Evolutionary conservation across 2,888 invertebrate species (phyloP), one percentile per base, ranked within the genome.

Genomic region (Aspidiotus destructor): DNA sequence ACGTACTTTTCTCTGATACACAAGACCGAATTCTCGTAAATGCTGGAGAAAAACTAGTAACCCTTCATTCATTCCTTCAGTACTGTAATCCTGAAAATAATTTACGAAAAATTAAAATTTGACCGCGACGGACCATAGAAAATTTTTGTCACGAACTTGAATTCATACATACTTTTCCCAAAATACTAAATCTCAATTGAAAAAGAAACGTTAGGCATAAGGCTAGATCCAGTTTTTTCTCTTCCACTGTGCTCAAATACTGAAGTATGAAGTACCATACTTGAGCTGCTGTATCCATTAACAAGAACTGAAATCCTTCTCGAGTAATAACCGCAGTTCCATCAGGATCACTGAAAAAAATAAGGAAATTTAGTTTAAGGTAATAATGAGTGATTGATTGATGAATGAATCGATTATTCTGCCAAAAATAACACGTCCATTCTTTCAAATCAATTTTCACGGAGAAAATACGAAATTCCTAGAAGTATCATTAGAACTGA

Each of bases 181-280:
- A 82, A 0, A 92, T 92, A 70, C 93, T 92, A 78, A 97, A 96
- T 78, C 93, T 94, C 69, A 97, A 83, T 79, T 96, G 95, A 77
- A 97, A 96, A n/a, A 98, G 79, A 80, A 97, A 95, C 11, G 92
- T 90, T 53, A 98, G 82, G 77, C 95, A 96, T 76, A 95, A 94
- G 0, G 92, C 90, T 2, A 96, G 82, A 77, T 89, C 88, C 72
- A 95, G 81, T 10, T 89, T 91, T 71, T 92, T 81, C 73, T 87
- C 86, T 79, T 92, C 89, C 8, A 94, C 91, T 0, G 94, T 94
- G 75, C 94, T 93, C 71, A 98, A 80, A 79, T 97, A 97, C 77
- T 96, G 94, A 41, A 97, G 84, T 75, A 99, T 87, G 79, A 99
- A 99, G 78, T 94, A 88, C 98, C 98, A 99, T 53, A 99, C 88